phyloP scores from a whole-genome alignment of 2,797 vertebrate species.

The Sternotherus odoratus region DNA sequence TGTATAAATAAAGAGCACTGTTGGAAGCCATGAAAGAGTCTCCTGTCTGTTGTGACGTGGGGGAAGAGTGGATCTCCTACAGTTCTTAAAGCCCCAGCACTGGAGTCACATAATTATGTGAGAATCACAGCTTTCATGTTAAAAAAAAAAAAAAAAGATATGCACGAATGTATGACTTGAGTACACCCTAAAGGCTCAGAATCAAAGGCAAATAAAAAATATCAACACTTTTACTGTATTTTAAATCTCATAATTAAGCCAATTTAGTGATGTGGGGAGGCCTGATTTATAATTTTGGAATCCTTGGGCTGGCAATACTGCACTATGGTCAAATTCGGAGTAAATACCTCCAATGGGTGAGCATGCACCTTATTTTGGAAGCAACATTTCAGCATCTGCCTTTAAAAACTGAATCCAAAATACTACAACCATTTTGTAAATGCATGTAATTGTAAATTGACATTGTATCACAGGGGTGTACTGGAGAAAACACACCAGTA shows the following conservation, averaged over 20 bases:
- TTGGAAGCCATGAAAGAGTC: too few relatives aligned
- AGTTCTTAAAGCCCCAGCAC: neutral
- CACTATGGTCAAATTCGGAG: neutral
- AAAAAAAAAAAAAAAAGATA: neutral
- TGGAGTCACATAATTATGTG: accelerated
- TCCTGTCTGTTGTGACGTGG: too few relatives aligned
- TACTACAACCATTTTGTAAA: neutral
- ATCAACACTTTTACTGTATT: neutral
- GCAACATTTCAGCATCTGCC: neutral
- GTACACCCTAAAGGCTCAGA: neutral
- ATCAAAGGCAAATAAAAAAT: neutral
- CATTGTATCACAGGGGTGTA: neutral
- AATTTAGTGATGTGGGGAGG: neutral
- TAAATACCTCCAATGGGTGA: neutral
- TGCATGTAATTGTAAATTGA: accelerated
- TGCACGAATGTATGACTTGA: neutral
- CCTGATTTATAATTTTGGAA: neutral
- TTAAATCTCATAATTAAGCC: neutral
- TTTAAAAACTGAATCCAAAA: neutral
- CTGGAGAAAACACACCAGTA: neutral
- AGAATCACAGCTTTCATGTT: neutral
- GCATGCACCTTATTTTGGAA: neutral
- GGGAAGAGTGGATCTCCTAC: too few relatives aligned
- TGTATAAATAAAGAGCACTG: too few relatives aligned
- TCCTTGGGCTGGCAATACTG: neutral